Base-by-base conservation (phyloP, 2,888 invertebrate genomes). In the Palloptera scutellata region DNA sequence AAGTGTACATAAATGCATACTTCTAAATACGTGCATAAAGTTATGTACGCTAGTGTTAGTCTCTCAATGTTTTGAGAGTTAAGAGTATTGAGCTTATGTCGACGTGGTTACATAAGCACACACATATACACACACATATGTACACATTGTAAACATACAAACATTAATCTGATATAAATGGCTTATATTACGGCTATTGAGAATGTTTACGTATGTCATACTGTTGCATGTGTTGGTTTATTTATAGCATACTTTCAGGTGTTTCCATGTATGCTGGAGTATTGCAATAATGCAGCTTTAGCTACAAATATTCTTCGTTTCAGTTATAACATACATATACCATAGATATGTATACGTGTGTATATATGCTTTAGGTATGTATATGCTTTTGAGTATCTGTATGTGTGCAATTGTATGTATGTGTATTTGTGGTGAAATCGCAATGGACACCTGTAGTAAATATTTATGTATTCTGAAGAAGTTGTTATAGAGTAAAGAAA, bases 81-180 rank as follows among this genome's bases (percentile, higher is more conserved):
- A 52, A 52, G 54, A 62, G 62, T 53, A 53, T 62, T n/a, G 43
- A 62, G 62, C 43, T 53, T 52, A 13, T 45, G 55, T 40, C 52
- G 40, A 60, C 45, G 60, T 13, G 15, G 8, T 42, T 10, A 10
- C n/a, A 52, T 1, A 54, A 41, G 48, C 12, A 63, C 40, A 13
- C 41, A 54, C 11, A 48, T 19, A 53, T 10, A 41, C 17, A 52
- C n/a, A 12, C 13, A 54, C n/a, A 30, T 45, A 61, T n/a, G 12
- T 11, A 15, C 45, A 13, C 40, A 8, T 55, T 13, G 19, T 41
- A 19, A 17, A 54, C n/a, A 15, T 61, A 61, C 66, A 53, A 65
- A 65, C 70, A 68, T 67, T 70, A 70, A 67, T 70, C 67, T 67
- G 60, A 51, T 66, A 62, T 67, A 70, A 67, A 70, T 70, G 70